Percentiles rank a stretch among this genome's conserved stretches.
Conservation (phyloP, 1,140 invertebrate species). For the Drosophila athabasca region DNA sequence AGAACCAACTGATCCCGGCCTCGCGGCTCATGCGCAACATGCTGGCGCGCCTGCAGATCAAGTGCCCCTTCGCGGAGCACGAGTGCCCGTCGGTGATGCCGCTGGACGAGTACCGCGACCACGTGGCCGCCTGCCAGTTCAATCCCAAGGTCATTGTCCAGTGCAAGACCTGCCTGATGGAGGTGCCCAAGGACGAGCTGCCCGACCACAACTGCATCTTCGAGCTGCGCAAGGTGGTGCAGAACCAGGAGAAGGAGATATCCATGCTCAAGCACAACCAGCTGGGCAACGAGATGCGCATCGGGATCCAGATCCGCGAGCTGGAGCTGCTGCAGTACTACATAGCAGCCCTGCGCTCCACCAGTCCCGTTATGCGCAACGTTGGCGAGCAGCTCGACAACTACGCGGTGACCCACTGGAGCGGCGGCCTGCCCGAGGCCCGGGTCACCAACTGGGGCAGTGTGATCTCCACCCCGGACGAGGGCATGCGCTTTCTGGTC, state of each 20-base stretch:
- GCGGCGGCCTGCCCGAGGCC: slow-evolving; percentile 30
- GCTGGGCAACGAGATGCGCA: slow-evolving; percentile 20
- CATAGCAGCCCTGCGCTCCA: slow-evolving; percentile 52
- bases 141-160: slow-evolving; percentile 57
- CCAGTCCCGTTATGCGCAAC: slow-evolving; percentile 52
- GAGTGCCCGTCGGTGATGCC: slow-evolving; percentile 37
- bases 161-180: slow-evolving; percentile 60
- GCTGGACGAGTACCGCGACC: slow-evolving; percentile 50
- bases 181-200: slow-evolving; percentile 61
- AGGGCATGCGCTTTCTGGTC: slow-evolving; percentile 41
- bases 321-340: slow-evolving; percentile 66
- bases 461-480: slow-evolving; percentile 64
- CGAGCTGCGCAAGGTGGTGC: slow-evolving; percentile 46
- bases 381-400: slow-evolving; percentile 64
- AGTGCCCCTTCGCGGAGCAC: slow-evolving; percentile 41
- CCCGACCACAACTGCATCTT: slow-evolving; percentile 47
- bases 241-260: slow-evolving; percentile 21
- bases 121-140: slow-evolving; percentile 44
- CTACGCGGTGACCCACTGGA: slow-evolving; percentile 60
- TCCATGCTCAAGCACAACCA: slow-evolving; percentile 22
- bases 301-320: slow-evolving; percentile 44
- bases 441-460: slow-evolving; percentile 56
- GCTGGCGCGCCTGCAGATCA: slow-evolving; percentile 50
- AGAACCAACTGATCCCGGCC: slow-evolving; percentile 29
- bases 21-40: slow-evolving; percentile 67